Conservation (phyloP, 2,113 vertebrate genomes). For the Nothocercus julius region DNA sequence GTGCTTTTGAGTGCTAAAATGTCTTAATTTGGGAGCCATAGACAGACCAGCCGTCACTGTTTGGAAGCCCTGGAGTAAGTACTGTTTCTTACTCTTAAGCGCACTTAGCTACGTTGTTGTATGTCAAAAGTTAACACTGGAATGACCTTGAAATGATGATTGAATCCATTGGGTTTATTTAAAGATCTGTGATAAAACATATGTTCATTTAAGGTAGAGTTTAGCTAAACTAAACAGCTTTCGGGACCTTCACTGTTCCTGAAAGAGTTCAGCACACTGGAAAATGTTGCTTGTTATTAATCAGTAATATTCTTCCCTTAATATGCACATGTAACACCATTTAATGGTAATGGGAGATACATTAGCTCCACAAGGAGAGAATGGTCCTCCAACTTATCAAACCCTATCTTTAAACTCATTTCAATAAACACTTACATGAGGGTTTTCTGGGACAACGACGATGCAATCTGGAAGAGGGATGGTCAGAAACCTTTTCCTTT, state of each 20-base stretch:
- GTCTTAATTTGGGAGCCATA: slow-evolving; percentile 46
- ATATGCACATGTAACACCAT: slow-evolving; percentile 39
- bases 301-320: slow-evolving; percentile 31
- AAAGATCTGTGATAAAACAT: neutral
- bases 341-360: slow-evolving; percentile 57
- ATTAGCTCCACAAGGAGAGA: slow-evolving; percentile 3
- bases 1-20: slow-evolving; percentile 35
- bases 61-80: slow-evolving; percentile 57
- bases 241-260: neutral
- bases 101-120: slow-evolving; percentile 24
- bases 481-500: slow-evolving; percentile 13
- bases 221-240: slow-evolving; percentile 4
- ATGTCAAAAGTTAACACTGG: slow-evolving; percentile 47
- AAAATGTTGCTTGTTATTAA: slow-evolving; percentile 33
- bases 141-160: slow-evolving; percentile 26
- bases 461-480: neutral
- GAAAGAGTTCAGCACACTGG: slow-evolving; percentile 1
- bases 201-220: neutral
- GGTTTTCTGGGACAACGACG: neutral
- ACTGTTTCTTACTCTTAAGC: slow-evolving; percentile 27
- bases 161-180: neutral
- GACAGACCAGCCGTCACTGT: slow-evolving; percentile 47
- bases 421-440: neutral
- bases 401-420: neutral
- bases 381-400: neutral